Conservation (phyloP, 2,797 vertebrate species). For the Thalassophryne amazonica region DNA sequence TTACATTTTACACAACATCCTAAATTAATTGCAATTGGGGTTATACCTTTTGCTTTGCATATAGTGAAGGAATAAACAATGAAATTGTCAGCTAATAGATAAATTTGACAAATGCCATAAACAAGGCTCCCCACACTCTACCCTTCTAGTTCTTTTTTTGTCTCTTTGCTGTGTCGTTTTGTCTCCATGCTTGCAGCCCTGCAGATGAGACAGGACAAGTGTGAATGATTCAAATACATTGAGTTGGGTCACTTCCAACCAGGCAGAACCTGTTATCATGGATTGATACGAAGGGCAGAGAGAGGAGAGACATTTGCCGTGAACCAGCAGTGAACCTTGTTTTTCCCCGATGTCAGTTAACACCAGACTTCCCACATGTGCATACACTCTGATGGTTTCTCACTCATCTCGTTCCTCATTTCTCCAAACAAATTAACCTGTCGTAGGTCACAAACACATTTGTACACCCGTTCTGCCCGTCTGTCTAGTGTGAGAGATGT, state of each 20-base stretch:
- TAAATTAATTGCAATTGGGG: no score
- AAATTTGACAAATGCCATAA: constrained; percentile 38
- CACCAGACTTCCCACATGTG: constrained; percentile 1
- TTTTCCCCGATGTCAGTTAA: constrained; percentile 43
- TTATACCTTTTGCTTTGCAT: constrained; percentile 30
- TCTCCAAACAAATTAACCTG: constrained; percentile 27
- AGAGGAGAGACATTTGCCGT: constrained; percentile 19
- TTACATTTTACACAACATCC: no score
- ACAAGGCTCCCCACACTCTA: constrained; percentile 4
- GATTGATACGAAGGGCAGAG: constrained; percentile 8
- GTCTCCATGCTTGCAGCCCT: constrained; percentile 1
- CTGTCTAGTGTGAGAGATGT: constrained; percentile 5
- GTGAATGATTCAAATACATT: constrained; percentile 52
- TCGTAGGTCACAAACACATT: neutral
- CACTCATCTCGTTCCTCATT: constrained; percentile 6
- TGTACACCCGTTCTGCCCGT: neutral
- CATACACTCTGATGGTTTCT: neutral
- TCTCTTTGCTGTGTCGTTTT: neutral
- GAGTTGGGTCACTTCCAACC: constrained; percentile 21
- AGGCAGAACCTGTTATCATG: constrained; percentile 48
- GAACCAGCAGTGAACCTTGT: constrained; percentile 57
- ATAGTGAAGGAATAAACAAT: constrained; percentile 48
- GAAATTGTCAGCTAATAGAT: constrained; percentile 52
- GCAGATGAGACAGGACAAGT: constrained; percentile 41
- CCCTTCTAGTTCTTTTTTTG: neutral